phyloP scores from a whole-genome alignment of 2,797 vertebrate species.

The Gallirallus australis region DNA sequence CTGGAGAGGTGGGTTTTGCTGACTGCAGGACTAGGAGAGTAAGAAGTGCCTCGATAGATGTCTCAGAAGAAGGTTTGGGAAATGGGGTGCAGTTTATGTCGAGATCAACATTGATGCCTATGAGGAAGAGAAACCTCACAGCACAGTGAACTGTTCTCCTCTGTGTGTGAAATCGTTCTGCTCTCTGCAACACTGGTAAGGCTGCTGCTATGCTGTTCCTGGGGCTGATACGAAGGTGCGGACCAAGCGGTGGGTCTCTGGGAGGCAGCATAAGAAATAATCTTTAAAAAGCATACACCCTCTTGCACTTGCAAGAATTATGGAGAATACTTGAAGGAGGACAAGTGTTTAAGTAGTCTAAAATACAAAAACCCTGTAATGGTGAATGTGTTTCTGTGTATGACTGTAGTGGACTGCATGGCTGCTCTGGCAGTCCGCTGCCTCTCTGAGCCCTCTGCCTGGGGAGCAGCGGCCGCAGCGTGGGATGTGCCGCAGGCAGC shows the following conservation, averaged over 20 bases:
- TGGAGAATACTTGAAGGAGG: not conserved
- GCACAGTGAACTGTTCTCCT: not conserved
- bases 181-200: not conserved
- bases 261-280: not conserved
- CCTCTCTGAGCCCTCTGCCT: not conserved
- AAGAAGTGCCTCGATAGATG: not conserved
- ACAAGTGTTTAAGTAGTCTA: not conserved
- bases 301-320: not conserved
- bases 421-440: not conserved
- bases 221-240: not conserved
- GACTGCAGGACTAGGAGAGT: not conserved
- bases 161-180: not conserved
- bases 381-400: not conserved
- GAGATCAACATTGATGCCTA: not conserved
- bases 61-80: not conserved
- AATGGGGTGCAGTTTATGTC: not conserved
- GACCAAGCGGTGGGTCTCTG: not conserved
- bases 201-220: not conserved
- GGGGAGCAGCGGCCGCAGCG: not conserved
- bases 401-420: not conserved
- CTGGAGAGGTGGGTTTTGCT: not conserved
- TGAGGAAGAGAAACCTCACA: not conserved
- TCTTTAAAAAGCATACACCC: not conserved
- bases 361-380: not conserved
- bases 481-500: not conserved